Base-by-base conservation (phyloP, 1,140 invertebrate species). In the Brachionus plicatilis region DNA sequence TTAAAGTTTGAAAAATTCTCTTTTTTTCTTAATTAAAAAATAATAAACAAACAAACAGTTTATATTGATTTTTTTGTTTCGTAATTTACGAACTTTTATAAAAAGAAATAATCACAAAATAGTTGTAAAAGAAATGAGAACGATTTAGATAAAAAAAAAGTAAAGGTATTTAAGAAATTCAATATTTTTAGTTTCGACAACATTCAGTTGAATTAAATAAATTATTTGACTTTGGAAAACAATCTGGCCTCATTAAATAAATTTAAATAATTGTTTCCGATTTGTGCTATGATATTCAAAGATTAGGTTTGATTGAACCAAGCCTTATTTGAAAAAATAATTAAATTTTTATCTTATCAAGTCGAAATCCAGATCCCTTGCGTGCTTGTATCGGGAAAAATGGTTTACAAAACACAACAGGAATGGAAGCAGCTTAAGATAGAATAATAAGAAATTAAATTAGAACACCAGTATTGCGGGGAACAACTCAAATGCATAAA, bases 301-400 rank as follows among this genome's bases (percentile, higher is more conserved):
- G 53, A 60, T 60, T 60, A 60, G 47, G 7, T 53, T 53, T 53
- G 47, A 60, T 60, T 60, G 3, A 60, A 27, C 53, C 9, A 60
- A 24, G 17, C 20, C 20, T 24, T 60, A 60, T 60, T 60, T 60
- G 20, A 60, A 60, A 60, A 0, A 60, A 60, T 60, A 60, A 60
- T 60, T 60, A 60, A 60, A 60, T 60, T 60, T 60, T 60, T 60
- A 60, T 60, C 53, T 60, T 60, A 60, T 60, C 53, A 60, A 60
- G 53, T 60, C 53, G 53, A 60, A 60, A 60, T 60, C 53, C 53
- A 60, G 53, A 60, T 60, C 53, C 53, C 53, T 60, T 60, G 53
- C 53, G 53, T 60, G 53, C 53, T 60, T 60, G 17, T 6, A 60
- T 60, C 17, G 53, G 53, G 9, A 60, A 60, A 56, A 20, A 20